Conservation (phyloP, 2,797 vertebrate species). For the Gorsachius magnificus region DNA sequence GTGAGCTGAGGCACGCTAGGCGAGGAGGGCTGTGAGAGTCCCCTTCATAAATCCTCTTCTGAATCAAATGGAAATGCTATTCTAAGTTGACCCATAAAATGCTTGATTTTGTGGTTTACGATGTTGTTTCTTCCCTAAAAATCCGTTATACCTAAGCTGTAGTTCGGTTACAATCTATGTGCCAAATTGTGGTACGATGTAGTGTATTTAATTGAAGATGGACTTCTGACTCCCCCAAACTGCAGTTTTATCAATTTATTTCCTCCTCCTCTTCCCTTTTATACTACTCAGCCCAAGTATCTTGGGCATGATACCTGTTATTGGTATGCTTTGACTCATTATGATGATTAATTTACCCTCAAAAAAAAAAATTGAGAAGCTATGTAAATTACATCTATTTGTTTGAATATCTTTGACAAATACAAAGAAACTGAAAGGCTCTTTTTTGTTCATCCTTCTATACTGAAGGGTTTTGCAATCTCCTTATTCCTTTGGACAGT, state of each 20-base stretch:
- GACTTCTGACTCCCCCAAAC: background rate
- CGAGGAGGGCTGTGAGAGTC: background rate
- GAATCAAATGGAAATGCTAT: background rate
- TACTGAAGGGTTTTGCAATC: background rate
- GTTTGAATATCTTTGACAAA: background rate
- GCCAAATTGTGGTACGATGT: accelerated
- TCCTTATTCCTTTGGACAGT: background rate
- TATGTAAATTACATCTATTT: background rate
- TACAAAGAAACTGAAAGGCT: background rate
- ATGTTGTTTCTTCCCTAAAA: accelerated
- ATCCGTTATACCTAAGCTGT: background rate
- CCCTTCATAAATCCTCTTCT: background rate
- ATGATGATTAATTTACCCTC: background rate
- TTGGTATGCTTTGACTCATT: background rate
- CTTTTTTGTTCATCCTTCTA: accelerated
- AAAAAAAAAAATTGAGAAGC: background rate
- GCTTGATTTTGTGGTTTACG: background rate
- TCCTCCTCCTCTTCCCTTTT: background rate
- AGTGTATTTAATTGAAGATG: background rate
- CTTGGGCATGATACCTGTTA: background rate
- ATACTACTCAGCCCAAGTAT: background rate
- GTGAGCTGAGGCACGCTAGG: accelerated
- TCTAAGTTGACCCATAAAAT: background rate
- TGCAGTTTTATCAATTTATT: background rate
- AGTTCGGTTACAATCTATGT: background rate